phyloP scores from a whole-genome alignment of 2,888 invertebrate genomes.

The Agrotis exclamationis region DNA sequence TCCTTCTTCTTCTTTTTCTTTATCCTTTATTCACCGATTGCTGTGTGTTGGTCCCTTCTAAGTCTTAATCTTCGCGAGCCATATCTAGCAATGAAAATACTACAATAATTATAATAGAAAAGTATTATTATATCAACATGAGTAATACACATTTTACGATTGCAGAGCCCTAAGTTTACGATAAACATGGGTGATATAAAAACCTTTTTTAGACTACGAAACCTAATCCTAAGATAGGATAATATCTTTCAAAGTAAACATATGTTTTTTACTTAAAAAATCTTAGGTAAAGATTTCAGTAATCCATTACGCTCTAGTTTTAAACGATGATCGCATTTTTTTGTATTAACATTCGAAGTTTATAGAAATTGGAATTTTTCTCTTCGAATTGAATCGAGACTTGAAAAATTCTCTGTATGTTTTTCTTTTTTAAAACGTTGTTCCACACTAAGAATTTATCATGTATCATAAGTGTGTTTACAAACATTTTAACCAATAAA shows the following conservation, averaged over 20 bases:
- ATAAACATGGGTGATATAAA: slow-evolving; percentile 16
- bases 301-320: slow-evolving; percentile 27
- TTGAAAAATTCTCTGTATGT: too few species aligned
- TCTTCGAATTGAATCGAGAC: slow-evolving; percentile 4
- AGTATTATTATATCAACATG: slow-evolving; percentile 9
- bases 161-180: slow-evolving; percentile 13
- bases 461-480: too few species aligned
- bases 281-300: slow-evolving; percentile 19
- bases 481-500: too few species aligned
- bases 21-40: too few species aligned
- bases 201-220: slow-evolving; percentile 31
- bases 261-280: slow-evolving; percentile 27
- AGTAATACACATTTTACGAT: slow-evolving; percentile 15
- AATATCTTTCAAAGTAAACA: slow-evolving; percentile 24
- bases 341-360: slow-evolving; percentile 20
- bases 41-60: too few species aligned
- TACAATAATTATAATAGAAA: slow-evolving; percentile 12
- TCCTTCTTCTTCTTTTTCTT: too few species aligned
- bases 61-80: too few species aligned
- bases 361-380: slow-evolving; percentile 10
- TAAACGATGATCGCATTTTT: slow-evolving; percentile 25
- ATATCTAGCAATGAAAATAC: not conserved
- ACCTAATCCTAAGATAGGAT: slow-evolving; percentile 31
- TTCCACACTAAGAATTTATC: too few species aligned
- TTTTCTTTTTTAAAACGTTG: too few species aligned